Conservation (phyloP, 2,888 invertebrate genomes). For the Melinopterus prodromus region DNA sequence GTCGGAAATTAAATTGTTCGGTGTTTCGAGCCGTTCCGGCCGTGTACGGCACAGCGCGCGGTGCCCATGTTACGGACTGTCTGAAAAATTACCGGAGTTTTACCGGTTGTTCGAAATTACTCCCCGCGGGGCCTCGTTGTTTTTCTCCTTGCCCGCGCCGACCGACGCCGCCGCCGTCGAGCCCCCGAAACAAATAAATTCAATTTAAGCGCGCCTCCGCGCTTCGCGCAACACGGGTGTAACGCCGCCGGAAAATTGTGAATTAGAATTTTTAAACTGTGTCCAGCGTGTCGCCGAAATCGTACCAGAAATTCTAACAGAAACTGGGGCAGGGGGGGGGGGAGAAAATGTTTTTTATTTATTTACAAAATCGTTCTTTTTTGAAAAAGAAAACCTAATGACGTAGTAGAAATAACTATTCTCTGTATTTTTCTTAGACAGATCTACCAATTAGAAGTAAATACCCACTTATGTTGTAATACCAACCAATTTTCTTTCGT, state of each 20-base stretch:
- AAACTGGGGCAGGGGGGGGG: not conserved
- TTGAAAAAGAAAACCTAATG: too few relatives aligned
- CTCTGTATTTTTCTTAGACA: too few relatives aligned
- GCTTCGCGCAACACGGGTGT: slow-evolving; percentile 14
- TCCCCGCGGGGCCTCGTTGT: slow-evolving; percentile 30
- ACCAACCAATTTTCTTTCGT: too few relatives aligned
- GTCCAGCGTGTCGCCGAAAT: not conserved
- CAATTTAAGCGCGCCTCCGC: slow-evolving; percentile 22
- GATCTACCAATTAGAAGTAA: too few relatives aligned
- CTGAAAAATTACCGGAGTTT: slow-evolving; percentile 42
- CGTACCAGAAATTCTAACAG: not conserved
- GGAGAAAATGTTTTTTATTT: not conserved
- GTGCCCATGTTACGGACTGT: slow-evolving; percentile 38
- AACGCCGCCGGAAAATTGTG: slow-evolving; percentile 23
- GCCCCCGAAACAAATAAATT: slow-evolving; percentile 23
- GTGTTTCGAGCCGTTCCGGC: slow-evolving; percentile 23
- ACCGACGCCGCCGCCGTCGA: slow-evolving; percentile 42
- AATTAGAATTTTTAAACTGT: slow-evolving; percentile 18
- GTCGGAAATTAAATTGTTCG: slow-evolving; percentile 24
- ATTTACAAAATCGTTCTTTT: not conserved
- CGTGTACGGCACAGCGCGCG: slow-evolving; percentile 36
- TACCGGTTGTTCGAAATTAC: slow-evolving; percentile 33
- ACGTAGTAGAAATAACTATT: too few relatives aligned
- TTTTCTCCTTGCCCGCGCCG: not conserved
- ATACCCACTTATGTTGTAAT: too few relatives aligned